A percentile compares a stretch with the other conserved stretches of the same genome.
Evolutionary conservation across 2,888 invertebrate genomes (phyloP).

Genomic region (Pseudeuparius sepicola): DNA sequence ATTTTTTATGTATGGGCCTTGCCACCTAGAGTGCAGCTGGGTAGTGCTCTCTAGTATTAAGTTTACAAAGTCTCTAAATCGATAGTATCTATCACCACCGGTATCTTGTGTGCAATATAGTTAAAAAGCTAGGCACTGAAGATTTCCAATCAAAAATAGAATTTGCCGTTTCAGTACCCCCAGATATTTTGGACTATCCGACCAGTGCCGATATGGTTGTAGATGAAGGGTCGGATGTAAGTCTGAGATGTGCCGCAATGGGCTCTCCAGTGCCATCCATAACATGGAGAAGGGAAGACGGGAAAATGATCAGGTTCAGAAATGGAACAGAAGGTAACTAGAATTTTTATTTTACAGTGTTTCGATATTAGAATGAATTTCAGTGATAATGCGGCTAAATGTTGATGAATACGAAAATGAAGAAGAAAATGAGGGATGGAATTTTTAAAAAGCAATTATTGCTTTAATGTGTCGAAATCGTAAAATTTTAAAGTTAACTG

Average conservation of each 20-base stretch:
- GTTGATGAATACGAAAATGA: too few species aligned
- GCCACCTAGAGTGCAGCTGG: too few species aligned
- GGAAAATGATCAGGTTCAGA: conserved; percentile 59
- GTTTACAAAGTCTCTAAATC: too few species aligned
- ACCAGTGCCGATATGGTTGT: conserved; percentile 81
- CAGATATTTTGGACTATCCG: conserved; percentile 74
- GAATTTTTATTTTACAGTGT: neutral
- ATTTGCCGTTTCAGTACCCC: conserved; percentile 53
- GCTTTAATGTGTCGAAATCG: too few species aligned
- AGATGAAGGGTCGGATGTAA: conserved; percentile 76
- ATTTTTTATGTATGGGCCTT: too few species aligned
- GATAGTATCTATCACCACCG: too few species aligned
- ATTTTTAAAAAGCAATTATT: too few species aligned
- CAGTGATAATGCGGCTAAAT: neutral
- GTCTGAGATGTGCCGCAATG: conserved; percentile 80
- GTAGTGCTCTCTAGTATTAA: too few species aligned
- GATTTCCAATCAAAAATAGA: conserved; percentile 20
- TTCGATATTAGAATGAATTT: neutral
- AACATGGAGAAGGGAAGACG: conserved; percentile 78
- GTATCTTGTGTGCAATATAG: too few species aligned
- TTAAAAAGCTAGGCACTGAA: too few species aligned
- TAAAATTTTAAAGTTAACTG: too few species aligned
- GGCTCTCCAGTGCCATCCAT: conserved; percentile 81
- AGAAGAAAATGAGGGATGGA: too few species aligned
- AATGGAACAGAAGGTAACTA: conserved; percentile 60